Base-by-base conservation (phyloP, 2,888 invertebrate species). In the Helobdella robusta region DNA sequence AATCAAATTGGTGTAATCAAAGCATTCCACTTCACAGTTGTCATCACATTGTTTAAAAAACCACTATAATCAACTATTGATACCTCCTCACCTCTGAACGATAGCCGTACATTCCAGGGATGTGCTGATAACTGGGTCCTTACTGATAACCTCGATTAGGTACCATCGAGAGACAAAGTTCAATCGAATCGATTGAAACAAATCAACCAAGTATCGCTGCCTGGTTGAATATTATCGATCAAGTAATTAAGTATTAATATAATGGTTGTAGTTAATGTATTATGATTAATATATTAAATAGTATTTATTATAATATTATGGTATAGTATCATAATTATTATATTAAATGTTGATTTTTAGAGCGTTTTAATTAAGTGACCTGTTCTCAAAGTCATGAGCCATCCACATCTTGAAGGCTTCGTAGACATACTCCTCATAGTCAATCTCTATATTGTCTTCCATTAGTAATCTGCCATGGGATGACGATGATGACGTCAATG, bases 391-490 rank as follows among this genome's bases (percentile, higher is more conserved):
- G 59, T 78, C 76, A 68, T 73, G 74, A n/a, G 73, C 70, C 4
- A 78, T 70, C 78, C 78, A 78, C 46, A 70, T 70, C 68, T 74
- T 73, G 36, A 77, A 73, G 36, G 78, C 75, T 66, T 76, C 73
- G 68, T 73, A 77, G 4, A 78, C 75, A 23, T 73, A 75, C 56
- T 77, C 77, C 65, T 78, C 78, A 63, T 73, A 75, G 28, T 75
- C 70, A 6, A 78, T 76, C 65, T 78, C 78, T 32, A 77, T 75
- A 65, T 73, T 72, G 68, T 78, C 77, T 70, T 75, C 76, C 23
- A 73, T 72, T 28, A 78, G n/a, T n/a, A n/a, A n/a, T n/a, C n/a
- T n/a, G n/a, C n/a, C n/a, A n/a, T n/a, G n/a, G n/a, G n/a, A n/a
- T n/a, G n/a, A n/a, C n/a, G n/a, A n/a, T n/a, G n/a, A n/a, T n/a